These are phyloP conservation scores for Leptopilina myrica DNA, from an alignment of 2,888 invertebrate genomes.

Conservation along the genomic window DNA sequence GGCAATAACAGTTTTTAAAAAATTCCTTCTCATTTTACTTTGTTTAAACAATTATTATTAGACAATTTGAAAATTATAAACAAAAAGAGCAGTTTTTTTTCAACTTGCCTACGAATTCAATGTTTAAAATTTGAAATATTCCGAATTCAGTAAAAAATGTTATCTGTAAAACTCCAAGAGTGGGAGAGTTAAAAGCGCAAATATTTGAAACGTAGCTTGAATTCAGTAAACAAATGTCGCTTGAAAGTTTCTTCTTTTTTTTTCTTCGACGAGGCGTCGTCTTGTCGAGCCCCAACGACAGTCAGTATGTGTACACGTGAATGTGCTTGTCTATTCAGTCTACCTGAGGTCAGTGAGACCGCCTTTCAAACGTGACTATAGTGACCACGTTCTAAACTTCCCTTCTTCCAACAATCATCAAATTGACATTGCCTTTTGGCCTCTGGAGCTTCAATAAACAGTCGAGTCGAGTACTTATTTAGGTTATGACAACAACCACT, in stretches of 20 bases:
- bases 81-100: no score
- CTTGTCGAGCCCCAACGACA: background rate
- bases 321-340: slow-evolving; percentile 43
- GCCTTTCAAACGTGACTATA: slow-evolving; percentile 55
- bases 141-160: background rate
- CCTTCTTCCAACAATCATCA: slow-evolving; percentile 48
- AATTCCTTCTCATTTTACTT: no score
- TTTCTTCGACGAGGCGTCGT: slow-evolving; percentile 47
- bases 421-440: slow-evolving; percentile 42
- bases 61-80: no score
- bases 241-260: slow-evolving; percentile 55
- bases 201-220: slow-evolving; percentile 71
- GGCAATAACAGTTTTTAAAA: no score
- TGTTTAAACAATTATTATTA: no score
- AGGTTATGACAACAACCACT: slow-evolving; percentile 10
- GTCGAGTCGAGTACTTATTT: slow-evolving; percentile 51
- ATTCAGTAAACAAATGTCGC: slow-evolving; percentile 64
- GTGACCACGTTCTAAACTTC: slow-evolving; percentile 40
- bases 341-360: slow-evolving; percentile 47
- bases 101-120: no score
- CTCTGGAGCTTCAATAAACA: slow-evolving; percentile 58
- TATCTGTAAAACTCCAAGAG: slow-evolving; percentile 30
- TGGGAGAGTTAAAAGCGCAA: slow-evolving; percentile 73
- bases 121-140: no score
- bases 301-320: slow-evolving; percentile 37